Conservation (phyloP, 2,797 vertebrate genomes). For the Lutjanus campechanus region DNA sequence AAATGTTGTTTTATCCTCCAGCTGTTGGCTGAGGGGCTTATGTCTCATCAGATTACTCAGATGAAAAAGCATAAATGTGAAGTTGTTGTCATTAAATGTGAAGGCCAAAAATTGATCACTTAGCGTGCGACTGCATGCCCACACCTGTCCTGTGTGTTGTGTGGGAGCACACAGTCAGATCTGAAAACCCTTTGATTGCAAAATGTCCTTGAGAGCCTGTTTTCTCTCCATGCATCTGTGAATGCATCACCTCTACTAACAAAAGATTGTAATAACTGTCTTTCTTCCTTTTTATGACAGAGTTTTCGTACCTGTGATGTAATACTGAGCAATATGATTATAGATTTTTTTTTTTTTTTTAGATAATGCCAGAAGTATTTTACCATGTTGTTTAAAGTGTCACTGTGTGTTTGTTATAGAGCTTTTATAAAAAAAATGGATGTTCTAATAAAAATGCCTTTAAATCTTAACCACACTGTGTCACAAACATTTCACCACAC, state of each 20-base stretch:
- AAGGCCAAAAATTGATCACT: slow-evolving; percentile 44
- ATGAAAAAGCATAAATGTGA: slow-evolving; percentile 25
- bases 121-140: neutral
- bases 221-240: slow-evolving; percentile 15
- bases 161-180: slow-evolving; percentile 63
- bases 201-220: slow-evolving; percentile 53
- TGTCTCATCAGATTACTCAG: slow-evolving; percentile 14
- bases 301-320: slow-evolving; percentile 52
- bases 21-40: neutral
- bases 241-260: slow-evolving; percentile 62
- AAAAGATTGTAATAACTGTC: slow-evolving; percentile 43
- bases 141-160: slow-evolving; percentile 5
- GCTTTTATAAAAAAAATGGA: slow-evolving; percentile 60
- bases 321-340: slow-evolving; percentile 51
- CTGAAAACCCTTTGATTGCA: slow-evolving; percentile 79
- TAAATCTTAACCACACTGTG: slow-evolving; percentile 25
- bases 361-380: slow-evolving; percentile 71
- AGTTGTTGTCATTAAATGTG: slow-evolving; percentile 19
- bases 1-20: slow-evolving; percentile 4
- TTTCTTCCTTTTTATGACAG: slow-evolving; percentile 37
- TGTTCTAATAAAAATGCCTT: slow-evolving; percentile 75
- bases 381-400: slow-evolving; percentile 51
- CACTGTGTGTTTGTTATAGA: slow-evolving; percentile 67
- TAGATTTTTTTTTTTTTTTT: slow-evolving; percentile 42
- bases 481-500: slow-evolving; percentile 4